Evolutionary conservation across 2,113 vertebrate species (phyloP).

Genomic region (Corythornis cristatus): DNA sequence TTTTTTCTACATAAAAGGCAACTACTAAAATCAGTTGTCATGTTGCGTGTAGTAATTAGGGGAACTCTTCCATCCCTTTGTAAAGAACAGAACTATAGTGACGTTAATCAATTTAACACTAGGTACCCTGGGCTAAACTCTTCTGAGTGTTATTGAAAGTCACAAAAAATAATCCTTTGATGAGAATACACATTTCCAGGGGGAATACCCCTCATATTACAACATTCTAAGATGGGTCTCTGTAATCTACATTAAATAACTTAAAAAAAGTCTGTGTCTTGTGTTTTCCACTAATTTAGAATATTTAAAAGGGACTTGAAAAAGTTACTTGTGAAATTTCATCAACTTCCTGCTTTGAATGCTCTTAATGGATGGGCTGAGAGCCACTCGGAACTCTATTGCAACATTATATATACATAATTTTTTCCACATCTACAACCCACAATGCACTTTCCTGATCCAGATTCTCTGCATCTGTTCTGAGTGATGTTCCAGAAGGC

Average conservation of each 20-base stretch:
- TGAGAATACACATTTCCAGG: neutral
- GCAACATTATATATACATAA: neutral
- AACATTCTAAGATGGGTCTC: neutral
- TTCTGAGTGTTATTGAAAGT: neutral
- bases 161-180: neutral
- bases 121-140: neutral
- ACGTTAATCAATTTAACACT: neutral
- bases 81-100: neutral
- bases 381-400: neutral
- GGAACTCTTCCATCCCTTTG: neutral
- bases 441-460: neutral
- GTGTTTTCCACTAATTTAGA: neutral
- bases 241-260: neutral
- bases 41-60: neutral
- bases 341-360: neutral
- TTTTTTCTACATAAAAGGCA: neutral
- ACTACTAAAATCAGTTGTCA: neutral
- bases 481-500: neutral
- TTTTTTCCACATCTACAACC: neutral
- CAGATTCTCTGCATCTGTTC: neutral
- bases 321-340: neutral
- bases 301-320: neutral
- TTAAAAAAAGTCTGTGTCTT: neutral
- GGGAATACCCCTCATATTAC: fast-evolving
- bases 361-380: neutral